A percentile compares a stretch with the other conserved stretches of the same genome.
phyloP scores from a whole-genome alignment of 2,113 vertebrate genomes.

The Gymnarchus niloticus region DNA sequence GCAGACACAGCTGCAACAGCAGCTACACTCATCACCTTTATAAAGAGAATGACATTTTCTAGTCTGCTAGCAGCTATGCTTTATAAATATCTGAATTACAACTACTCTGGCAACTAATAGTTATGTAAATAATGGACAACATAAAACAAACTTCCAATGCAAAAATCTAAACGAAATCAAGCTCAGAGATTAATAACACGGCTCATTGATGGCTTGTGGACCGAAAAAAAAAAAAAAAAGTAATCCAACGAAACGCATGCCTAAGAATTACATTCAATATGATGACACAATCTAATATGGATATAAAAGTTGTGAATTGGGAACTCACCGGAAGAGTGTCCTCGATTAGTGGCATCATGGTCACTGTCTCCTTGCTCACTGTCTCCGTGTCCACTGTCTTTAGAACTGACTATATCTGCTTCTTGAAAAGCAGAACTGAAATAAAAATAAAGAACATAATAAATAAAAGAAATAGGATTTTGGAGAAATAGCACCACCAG shows the following conservation, averaged over 20 bases:
- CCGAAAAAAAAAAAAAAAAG: background rate
- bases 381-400: constrained; percentile 98
- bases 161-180: background rate
- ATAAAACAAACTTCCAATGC: no score
- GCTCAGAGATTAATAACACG: background rate
- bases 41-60: constrained; percentile 1
- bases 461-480: constrained; percentile 28
- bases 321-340: constrained; percentile 88
- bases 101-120: background rate
- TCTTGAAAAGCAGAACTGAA: constrained; percentile 95
- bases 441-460: constrained; percentile 30
- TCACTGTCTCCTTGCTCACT: constrained; percentile 98
- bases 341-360: constrained; percentile 94
- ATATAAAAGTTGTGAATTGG: background rate
- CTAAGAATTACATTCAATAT: background rate
- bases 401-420: constrained; percentile 96
- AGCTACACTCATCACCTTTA: background rate
- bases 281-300: constrained; percentile 1
- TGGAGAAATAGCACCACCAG: background rate
- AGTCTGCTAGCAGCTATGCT: background rate
- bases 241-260: background rate
- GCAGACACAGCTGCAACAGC: background rate
- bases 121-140: background rate
- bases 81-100: background rate
- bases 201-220: background rate